Base-by-base conservation (phyloP, 2,113 vertebrate genomes). In the Albula goreensis region DNA sequence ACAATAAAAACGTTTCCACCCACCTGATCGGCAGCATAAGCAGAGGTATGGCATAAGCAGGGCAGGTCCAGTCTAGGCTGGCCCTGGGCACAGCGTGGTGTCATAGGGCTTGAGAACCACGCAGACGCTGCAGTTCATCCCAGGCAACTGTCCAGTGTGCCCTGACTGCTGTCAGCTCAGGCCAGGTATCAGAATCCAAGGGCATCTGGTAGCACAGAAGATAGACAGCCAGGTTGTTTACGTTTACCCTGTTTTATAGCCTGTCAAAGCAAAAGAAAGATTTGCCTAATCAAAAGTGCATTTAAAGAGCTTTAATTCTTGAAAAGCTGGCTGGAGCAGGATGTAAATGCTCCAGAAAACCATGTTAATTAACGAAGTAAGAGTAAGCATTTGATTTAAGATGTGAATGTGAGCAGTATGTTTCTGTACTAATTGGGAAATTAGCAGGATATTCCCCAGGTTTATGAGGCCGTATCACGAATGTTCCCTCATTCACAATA, bases 1-100 rank as follows among this genome's bases (percentile, higher is more conserved):
- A 99, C 94, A 99, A 99, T 93, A 99, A 99, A 92, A 99, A 99
- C 0, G 98, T 99, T 81, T 99, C 98, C 84, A 99, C 98, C 82
- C 98, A 99, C 85, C 95, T 99, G 0, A 97, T 99, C 41, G 98
- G 98, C 82, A 99, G 96, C 94, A 99, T 99, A 87, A 95, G 93
- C 81, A 95, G 95, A 95, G 96, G 95, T 96, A 89, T 78, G 6
- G 17, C 12, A 79, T 51, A 17, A 11, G 17, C 49, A 78, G 50
- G 7, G 19, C 19, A n/a, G 15, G 15, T 66, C 15, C 60, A 22
- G 31, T 41, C 31, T 41, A 41, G 31, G 31, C 31, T 41, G 31
- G 31, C 31, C 31, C 31, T 41, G 31, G 31, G 31, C 31, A 41
- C 31, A 41, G 31, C 31, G 31, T 41, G 31, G 31, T 41, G 31